Evolutionary conservation across 2,113 vertebrate species (phyloP), one percentile per base, ranked within the genome.

Genomic region (Cyphomyrus discorhynchus): DNA sequence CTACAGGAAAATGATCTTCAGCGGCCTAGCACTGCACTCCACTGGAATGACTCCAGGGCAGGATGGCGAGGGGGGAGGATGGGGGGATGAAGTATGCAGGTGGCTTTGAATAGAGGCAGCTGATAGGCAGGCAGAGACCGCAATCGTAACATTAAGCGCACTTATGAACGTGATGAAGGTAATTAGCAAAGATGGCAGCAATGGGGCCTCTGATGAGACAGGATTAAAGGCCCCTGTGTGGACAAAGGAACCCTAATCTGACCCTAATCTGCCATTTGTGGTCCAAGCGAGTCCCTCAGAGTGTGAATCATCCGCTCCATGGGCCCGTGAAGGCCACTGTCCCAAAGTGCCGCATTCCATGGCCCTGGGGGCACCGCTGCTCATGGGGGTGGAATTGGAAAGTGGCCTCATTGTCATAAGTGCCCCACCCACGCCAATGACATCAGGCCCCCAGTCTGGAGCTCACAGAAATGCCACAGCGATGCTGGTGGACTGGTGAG

Each of bases 301-400:
- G 83, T 13, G 13, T 86, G 83, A 86, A 27, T 86, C 83, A 86
- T 86, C 83, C 1, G 3, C 47, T 27, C 83, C 83, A 24, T n/a
- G 31, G 19, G 31, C 35, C 50, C 39, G 6, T 21, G 11, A 35
- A 13, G 47, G 46, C 49, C 49, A 42, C 19, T n/a, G 35, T 47
- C 82, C 58, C 24, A 5, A 15, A 49, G 21, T 52, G 17, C 74
- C 90, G 89, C 94, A 94, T 94, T 93, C 94, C 92, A 90, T 91
- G 80, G 87, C 89, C 85, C 35, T 90, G 93, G 92, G 89, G 47
- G 83, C 87, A 24, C 8, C 13, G 56, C 50, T 35, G 89, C 91
- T 5, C 91, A 42, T 62, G 74, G 80, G 86, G 91, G 87, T 93
- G 93, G 95, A 94, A 94, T n/a, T 89, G 91, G 92, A 93, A 91